These are phyloP conservation scores for Colletes latitarsis DNA, from an alignment of 1,140 invertebrate genomes.

Conservation along the genomic window DNA sequence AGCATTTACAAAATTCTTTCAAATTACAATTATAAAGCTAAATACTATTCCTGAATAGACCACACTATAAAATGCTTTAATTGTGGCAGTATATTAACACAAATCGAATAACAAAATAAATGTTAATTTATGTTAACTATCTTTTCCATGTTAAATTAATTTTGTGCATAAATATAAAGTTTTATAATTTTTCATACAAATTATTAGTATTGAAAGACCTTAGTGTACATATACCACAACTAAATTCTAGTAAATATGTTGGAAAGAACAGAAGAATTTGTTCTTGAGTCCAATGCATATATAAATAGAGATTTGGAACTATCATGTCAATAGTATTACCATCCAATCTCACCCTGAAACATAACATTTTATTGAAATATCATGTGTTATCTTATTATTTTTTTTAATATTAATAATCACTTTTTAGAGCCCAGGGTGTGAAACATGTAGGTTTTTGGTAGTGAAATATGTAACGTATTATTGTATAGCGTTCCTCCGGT, in stretches of 20 bases:
- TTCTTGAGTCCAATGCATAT: constrained; percentile 76
- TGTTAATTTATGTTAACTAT: neutral
- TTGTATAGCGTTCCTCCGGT: constrained; percentile 72
- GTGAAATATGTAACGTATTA: constrained; percentile 64
- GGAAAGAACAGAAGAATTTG: constrained; percentile 77
- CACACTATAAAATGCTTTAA: neutral
- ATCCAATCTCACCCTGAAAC: constrained; percentile 73
- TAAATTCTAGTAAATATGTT: constrained; percentile 76
- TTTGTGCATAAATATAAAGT: constrained; percentile 9
- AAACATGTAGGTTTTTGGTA: constrained; percentile 72
- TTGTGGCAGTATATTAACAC: neutral
- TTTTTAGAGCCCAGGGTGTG: constrained; percentile 72
- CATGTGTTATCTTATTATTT: neutral
- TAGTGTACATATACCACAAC: constrained; percentile 76
- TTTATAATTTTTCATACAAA: constrained; percentile 68
- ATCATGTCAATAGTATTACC: constrained; percentile 72
- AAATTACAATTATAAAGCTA: neutral
- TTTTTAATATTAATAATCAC: constrained; percentile 61
- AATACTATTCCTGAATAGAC: neutral
- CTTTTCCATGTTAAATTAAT: constrained; percentile 3
- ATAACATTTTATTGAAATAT: constrained; percentile 28
- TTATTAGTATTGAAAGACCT: constrained; percentile 43
- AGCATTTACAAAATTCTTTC: constrained; percentile 1
- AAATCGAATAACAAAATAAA: neutral
- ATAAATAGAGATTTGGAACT: constrained; percentile 72